Evolutionary conservation across 2,797 vertebrate species (phyloP).

Genomic region (Linurgus olivaceus): DNA sequence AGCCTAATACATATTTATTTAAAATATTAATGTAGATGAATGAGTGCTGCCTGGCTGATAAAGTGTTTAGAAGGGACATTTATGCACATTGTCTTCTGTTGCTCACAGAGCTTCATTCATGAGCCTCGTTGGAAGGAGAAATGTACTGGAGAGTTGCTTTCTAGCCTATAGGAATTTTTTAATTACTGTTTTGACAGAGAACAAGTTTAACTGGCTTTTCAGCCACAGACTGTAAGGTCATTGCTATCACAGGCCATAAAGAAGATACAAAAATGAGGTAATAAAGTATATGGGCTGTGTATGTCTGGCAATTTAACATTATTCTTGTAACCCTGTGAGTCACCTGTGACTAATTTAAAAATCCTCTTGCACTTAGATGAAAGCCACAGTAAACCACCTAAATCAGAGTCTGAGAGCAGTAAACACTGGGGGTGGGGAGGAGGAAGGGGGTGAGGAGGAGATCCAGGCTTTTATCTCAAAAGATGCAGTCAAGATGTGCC

Average conservation of each 20-base stretch:
- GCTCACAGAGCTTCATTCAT: not conserved
- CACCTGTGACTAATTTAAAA: slow-evolving; percentile 72
- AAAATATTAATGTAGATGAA: slow-evolving; percentile 44
- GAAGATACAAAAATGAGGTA: slow-evolving; percentile 70
- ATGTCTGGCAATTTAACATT: slow-evolving; percentile 64
- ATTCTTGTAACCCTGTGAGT: slow-evolving; percentile 69
- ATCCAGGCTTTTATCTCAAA: slow-evolving; percentile 36
- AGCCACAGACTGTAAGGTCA: slow-evolving; percentile 65
- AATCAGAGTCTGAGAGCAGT: slow-evolving; percentile 40
- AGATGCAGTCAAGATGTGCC: slow-evolving; percentile 34
- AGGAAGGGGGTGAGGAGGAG: not conserved
- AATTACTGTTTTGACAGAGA: slow-evolving; percentile 70
- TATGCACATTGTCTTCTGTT: not conserved
- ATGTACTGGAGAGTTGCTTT: slow-evolving; percentile 23
- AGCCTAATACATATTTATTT: slow-evolving; percentile 45
- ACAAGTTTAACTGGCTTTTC: slow-evolving; percentile 61
- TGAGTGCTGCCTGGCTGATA: not conserved
- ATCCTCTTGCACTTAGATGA: slow-evolving; percentile 65
- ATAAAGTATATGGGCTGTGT: slow-evolving; percentile 66
- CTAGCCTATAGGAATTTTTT: slow-evolving; percentile 56
- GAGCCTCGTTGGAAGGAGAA: slow-evolving; percentile 21
- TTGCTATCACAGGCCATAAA: slow-evolving; percentile 59
- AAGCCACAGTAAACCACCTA: slow-evolving; percentile 53
- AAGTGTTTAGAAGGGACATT: not conserved
- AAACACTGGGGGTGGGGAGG: slow-evolving; percentile 34